Percentiles rank a stretch among this genome's conserved stretches.
Evolutionary conservation across 2,797 vertebrate species (phyloP).

Genomic region (Sebastes variabilis): DNA sequence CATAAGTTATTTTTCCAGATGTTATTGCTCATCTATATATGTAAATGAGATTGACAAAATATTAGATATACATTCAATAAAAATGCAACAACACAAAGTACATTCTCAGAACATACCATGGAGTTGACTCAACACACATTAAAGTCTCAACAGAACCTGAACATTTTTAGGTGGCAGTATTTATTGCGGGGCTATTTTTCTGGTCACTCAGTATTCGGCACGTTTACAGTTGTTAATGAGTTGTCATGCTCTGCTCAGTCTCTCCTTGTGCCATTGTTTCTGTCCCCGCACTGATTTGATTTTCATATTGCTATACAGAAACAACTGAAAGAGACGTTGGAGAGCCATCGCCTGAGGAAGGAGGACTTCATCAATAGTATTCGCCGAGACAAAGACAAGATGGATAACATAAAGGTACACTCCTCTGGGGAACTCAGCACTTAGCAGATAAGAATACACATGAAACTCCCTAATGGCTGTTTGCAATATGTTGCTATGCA

Average conservation of each 20-base stretch:
- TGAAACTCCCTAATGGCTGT: conserved; percentile 55
- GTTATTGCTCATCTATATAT: neutral
- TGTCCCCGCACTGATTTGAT: conserved; percentile 3
- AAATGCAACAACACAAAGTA: neutral
- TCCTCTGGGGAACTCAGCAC: conserved; percentile 34
- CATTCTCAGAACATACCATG: neutral
- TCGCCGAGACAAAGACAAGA: conserved; percentile 74
- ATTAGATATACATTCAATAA: neutral
- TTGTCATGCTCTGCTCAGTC: neutral
- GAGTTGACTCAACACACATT: neutral
- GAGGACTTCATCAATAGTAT: conserved; percentile 76
- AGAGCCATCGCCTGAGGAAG: conserved; percentile 69
- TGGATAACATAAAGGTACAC: conserved; percentile 83
- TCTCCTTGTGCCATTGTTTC: neutral
- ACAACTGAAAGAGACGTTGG: conserved; percentile 81
- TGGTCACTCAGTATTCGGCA: neutral
- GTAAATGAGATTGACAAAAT: neutral
- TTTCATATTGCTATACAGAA: conserved; percentile 73
- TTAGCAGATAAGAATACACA: conserved; percentile 67
- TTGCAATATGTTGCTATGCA: conserved; percentile 47
- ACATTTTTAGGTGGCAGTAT: neutral
- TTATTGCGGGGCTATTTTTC: neutral
- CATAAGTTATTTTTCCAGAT: no score
- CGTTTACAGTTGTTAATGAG: neutral
- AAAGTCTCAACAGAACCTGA: neutral